Conservation (phyloP, 2,797 vertebrate genomes). For the Intellagama lesueurii region DNA sequence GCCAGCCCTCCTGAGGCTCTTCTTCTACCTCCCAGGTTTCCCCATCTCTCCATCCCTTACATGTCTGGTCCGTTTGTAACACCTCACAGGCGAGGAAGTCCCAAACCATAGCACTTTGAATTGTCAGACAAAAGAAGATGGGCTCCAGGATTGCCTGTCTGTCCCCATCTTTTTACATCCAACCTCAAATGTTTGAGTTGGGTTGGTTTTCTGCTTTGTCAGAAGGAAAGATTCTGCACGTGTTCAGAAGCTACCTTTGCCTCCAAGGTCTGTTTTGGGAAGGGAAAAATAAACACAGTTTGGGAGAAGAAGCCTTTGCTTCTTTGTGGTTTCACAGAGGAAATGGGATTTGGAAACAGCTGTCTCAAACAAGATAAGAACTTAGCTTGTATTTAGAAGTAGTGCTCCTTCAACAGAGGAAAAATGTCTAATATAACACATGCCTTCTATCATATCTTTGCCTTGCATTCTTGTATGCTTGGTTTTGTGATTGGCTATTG, state of each 20-base stretch:
- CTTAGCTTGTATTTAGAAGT: too few relatives aligned
- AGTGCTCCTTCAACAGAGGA: too few relatives aligned
- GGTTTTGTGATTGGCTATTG: too few relatives aligned
- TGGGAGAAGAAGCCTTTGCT: background rate
- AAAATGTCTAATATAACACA: too few relatives aligned
- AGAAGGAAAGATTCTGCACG: too few relatives aligned
- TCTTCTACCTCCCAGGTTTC: background rate
- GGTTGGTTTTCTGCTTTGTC: background rate
- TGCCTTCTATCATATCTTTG: too few relatives aligned
- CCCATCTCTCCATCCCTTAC: fast-evolving
- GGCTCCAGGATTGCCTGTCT: background rate
- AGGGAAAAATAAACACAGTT: background rate
- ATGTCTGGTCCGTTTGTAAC: background rate
- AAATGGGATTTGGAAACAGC: background rate
- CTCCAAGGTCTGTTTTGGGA: background rate
- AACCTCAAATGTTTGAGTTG: background rate
- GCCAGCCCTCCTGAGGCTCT: constrained; percentile 18
- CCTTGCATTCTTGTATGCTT: too few relatives aligned
- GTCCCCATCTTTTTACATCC: background rate
- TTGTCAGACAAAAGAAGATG: background rate
- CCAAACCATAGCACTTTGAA: background rate
- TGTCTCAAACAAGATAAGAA: background rate
- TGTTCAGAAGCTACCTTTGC: background rate
- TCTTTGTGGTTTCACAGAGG: background rate
- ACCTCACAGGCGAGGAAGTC: background rate